Evolutionary conservation across 2,888 invertebrate species (phyloP).

Genomic region (Brenthis daphne): DNA sequence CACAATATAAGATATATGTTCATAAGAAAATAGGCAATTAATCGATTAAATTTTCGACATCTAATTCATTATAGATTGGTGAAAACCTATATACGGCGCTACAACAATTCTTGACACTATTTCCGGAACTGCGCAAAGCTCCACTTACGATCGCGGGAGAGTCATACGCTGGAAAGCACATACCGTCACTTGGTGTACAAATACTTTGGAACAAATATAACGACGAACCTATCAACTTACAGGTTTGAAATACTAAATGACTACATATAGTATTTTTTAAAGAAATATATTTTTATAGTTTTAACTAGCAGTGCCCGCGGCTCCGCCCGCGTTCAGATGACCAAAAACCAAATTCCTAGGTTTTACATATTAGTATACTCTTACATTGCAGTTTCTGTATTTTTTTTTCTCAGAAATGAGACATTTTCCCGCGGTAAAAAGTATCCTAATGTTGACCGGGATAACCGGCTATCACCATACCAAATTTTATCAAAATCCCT

Average conservation of each 20-base stretch:
- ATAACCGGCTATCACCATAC: too few species aligned
- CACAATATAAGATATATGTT: too few species aligned
- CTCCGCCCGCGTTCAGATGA: too few species aligned
- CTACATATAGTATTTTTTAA: neutral
- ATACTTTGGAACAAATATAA: slow-evolving; percentile 74
- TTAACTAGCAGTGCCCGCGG: too few species aligned
- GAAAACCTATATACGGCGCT: slow-evolving; percentile 84
- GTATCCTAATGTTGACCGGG: too few species aligned
- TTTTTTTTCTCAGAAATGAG: too few species aligned
- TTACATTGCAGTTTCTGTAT: too few species aligned
- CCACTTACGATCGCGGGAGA: slow-evolving; percentile 86
- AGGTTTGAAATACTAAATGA: slow-evolving; percentile 52
- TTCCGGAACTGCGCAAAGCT: slow-evolving; percentile 81
- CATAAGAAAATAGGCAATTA: neutral
- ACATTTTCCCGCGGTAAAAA: too few species aligned
- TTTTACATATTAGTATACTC: too few species aligned
- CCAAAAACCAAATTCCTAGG: too few species aligned
- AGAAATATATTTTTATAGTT: neutral
- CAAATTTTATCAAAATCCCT: too few species aligned
- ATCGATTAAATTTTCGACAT: neutral
- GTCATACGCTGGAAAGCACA: slow-evolving; percentile 84
- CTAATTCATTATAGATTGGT: slow-evolving; percentile 63
- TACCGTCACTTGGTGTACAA: slow-evolving; percentile 83
- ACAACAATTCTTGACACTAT: slow-evolving; percentile 85
- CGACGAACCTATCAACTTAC: slow-evolving; percentile 71